Base-by-base conservation (phyloP, 2,797 vertebrate species). In the Schizopygopsis malacanthus region DNA sequence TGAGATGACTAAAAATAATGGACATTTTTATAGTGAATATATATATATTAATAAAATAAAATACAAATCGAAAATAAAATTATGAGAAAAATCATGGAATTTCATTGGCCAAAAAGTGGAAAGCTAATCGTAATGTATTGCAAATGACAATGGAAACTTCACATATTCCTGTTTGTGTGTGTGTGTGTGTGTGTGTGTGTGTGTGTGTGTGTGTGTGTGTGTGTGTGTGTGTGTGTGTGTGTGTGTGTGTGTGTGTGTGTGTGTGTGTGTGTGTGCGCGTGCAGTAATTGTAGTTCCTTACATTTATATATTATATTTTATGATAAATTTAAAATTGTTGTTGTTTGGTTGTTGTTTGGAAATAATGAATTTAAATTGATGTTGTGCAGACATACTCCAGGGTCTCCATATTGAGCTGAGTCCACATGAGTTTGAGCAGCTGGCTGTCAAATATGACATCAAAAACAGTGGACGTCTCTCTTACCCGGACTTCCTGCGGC, bases 401-500 rank as follows among this genome's bases (percentile, higher is more conserved):
- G 71, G 70, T 10, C 79, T 88, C 39, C 78, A 77, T 79, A 87
- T 90, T 61, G 83, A 69, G 43, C 70, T 90, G 39, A 82, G 67
- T 16, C 54, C 61, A 75, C 87, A 92, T 52, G 95, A 97, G 89
- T 75, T 93, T 4, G 92, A 94, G 39, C 90, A 91, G 88, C 91
- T 96, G 22, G 56, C 86, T 20, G 3, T 61, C 18, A 96, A 96
- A 89, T 95, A 93, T 0, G 91, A 94, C 87, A 77, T 95, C 33
- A 93, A 86, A 79, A 92, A 63, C 56, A 92, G 88, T 0, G 92
- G 94, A 13, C 79, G 54, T 18, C n/a, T 96, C 76, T 93, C 93
- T 0, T 96, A 96, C 88, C 91, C 86, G 0, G 87, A 93, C 87
- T 96, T 97, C 89, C 88, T 97, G 5, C 83, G 86, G 16, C 87